Conservation (phyloP, 2,113 vertebrate species). For the Mormyrus iriodes region DNA sequence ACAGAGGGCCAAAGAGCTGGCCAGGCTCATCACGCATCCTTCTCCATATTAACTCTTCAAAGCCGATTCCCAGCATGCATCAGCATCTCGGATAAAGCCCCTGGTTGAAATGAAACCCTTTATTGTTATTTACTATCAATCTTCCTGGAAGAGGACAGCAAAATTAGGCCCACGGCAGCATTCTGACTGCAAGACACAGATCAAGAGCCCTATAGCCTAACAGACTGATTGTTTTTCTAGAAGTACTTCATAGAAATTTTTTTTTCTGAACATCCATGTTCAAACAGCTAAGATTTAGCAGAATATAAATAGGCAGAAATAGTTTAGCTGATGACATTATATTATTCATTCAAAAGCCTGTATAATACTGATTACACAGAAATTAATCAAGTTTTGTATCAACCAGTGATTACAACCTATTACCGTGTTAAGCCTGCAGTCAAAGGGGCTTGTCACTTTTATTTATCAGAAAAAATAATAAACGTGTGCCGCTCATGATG, state of each 20-base stretch:
- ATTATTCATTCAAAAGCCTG: neutral
- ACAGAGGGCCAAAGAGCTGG: neutral
- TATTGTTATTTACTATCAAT: conserved; percentile 25
- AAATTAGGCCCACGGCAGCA: neutral
- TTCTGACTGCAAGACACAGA: neutral
- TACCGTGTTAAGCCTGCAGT: neutral
- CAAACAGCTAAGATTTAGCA: neutral
- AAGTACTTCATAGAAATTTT: neutral
- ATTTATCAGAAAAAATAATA: too few relatives aligned
- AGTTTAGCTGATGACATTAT: neutral
- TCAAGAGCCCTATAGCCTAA: neutral
- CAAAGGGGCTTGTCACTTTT: neutral
- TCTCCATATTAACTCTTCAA: neutral
- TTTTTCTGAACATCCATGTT: neutral
- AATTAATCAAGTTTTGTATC: neutral
- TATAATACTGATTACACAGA: neutral
- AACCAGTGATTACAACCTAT: neutral
- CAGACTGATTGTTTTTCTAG: neutral
- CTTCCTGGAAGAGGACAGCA: neutral
- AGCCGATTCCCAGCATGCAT: neutral
- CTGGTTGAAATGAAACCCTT: conserved; percentile 9
- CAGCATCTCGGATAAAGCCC: neutral
- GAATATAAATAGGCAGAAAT: neutral
- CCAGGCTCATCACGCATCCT: neutral
- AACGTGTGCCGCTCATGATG: neutral